Evolutionary conservation across 1,140 invertebrate genomes (phyloP).

Genomic region (Leptinotarsa lineolata): DNA sequence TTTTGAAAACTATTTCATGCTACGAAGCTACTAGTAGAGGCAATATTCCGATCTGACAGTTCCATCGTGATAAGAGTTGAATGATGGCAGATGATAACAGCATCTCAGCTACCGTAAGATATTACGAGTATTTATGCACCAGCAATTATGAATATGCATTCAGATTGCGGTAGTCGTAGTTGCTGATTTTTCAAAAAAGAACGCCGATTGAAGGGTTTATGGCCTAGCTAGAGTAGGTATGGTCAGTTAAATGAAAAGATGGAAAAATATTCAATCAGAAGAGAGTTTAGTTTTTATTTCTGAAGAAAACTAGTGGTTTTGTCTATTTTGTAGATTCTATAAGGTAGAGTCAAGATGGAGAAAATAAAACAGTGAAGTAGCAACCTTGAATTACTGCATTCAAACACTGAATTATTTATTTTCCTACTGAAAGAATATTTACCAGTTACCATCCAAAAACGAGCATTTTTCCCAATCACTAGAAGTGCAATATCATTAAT

Average conservation of each 20-base stretch:
- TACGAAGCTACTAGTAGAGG: background rate
- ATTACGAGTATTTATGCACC: background rate
- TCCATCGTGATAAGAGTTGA: conserved; percentile 3
- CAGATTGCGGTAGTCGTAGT: background rate
- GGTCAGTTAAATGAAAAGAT: background rate
- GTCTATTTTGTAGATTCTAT: too few species aligned
- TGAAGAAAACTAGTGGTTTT: too few species aligned
- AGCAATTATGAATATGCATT: background rate
- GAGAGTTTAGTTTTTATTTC: too few species aligned
- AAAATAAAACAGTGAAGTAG: too few species aligned
- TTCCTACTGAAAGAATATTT: too few species aligned
- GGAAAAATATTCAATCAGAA: background rate
- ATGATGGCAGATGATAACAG: conserved; percentile 8
- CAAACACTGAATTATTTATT: too few species aligned
- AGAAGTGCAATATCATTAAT: background rate
- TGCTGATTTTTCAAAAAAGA: background rate
- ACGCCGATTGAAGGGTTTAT: background rate
- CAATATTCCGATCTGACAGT: conserved; percentile 8
- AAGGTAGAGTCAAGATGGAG: too few species aligned
- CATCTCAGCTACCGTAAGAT: conserved; percentile 2
- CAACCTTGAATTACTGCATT: too few species aligned
- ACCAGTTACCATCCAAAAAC: too few species aligned
- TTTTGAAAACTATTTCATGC: background rate
- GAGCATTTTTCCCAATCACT: too few species aligned
- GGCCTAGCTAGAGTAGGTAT: background rate